Evolutionary conservation across 2,888 invertebrate species (phyloP).

Genomic region (Ypsolopha sequella): DNA sequence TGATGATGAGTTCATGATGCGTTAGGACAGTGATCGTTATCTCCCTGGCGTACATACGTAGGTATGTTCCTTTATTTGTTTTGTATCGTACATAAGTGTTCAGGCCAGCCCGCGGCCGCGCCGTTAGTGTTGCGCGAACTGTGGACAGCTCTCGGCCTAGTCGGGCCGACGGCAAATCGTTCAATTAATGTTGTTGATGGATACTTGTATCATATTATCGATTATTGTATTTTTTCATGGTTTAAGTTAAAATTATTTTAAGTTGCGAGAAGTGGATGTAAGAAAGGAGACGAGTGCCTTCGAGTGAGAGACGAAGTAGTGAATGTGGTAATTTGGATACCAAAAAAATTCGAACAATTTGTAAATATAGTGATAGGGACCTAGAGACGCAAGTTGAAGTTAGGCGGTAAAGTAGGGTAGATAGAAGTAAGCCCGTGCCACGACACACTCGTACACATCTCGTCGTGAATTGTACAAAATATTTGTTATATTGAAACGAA

Average conservation of each 20-base stretch:
- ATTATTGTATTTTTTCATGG: conserved; percentile 66
- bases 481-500: conserved; percentile 65
- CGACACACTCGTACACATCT: conserved; percentile 51
- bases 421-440: conserved; percentile 60
- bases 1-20: conserved; percentile 34
- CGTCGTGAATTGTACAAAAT: conserved; percentile 68
- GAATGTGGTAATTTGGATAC: conserved; percentile 65
- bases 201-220: conserved; percentile 62
- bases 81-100: conserved; percentile 28
- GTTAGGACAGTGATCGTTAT: conserved; percentile 58
- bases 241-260: conserved; percentile 61
- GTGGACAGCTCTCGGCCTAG: conserved; percentile 36
- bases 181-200: conserved; percentile 62
- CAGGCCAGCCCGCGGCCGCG: conserved; percentile 21
- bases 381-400: conserved; percentile 49
- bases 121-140: conserved; percentile 52
- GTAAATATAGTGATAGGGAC: conserved; percentile 64
- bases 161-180: conserved; percentile 32
- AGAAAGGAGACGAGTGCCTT: conserved; percentile 36
- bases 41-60: conserved; percentile 55
- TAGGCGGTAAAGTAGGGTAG: conserved; percentile 55
- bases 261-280: conserved; percentile 54
- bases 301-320: conserved; percentile 50
- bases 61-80: conserved; percentile 66
- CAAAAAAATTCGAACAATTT: conserved; percentile 69